Evolutionary conservation across 2,113 vertebrate genomes (phyloP).

Genomic region (Megalops atlanticus): DNA sequence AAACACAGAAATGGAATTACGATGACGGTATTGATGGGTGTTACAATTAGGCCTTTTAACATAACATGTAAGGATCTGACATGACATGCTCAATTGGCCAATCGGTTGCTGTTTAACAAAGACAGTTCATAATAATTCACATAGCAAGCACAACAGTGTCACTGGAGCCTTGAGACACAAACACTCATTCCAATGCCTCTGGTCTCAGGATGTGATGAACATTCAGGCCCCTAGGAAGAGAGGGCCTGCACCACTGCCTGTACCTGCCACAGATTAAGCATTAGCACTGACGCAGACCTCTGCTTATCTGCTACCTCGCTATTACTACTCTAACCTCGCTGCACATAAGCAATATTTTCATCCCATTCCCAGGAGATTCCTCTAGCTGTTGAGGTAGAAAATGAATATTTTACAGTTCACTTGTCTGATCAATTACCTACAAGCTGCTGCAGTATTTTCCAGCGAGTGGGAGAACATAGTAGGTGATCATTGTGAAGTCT

Average conservation of each 20-base stretch:
- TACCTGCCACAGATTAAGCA: constrained; percentile 63
- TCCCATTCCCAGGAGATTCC: constrained; percentile 95
- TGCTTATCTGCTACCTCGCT: constrained; percentile 82
- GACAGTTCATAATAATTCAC: not conserved
- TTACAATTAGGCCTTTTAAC: not conserved
- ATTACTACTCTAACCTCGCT: constrained; percentile 79
- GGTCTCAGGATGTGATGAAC: constrained; percentile 71
- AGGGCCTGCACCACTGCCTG: constrained; percentile 40
- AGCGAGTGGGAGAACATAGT: constrained; percentile 82
- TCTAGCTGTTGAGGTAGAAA: constrained; percentile 99
- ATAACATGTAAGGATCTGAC: not conserved
- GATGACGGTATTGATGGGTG: not conserved
- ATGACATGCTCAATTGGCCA: not conserved
- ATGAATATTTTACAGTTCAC: constrained; percentile 99
- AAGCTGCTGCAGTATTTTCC: constrained; percentile 98
- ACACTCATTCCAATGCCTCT: constrained; percentile 59
- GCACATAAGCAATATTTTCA: constrained; percentile 98
- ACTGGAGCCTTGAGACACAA: not conserved
- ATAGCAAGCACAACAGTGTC: not conserved
- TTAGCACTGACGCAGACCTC: constrained; percentile 74
- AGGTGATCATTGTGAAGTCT: constrained; percentile 90
- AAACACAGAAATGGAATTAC: too few relatives aligned
- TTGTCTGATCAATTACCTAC: constrained; percentile 99
- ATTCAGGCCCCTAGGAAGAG: constrained; percentile 67
- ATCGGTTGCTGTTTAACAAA: not conserved